Percentiles rank a stretch among this genome's conserved stretches.
Evolutionary conservation across 2,888 invertebrate genomes (phyloP).

Genomic region (Scaptomyza reducta): DNA sequence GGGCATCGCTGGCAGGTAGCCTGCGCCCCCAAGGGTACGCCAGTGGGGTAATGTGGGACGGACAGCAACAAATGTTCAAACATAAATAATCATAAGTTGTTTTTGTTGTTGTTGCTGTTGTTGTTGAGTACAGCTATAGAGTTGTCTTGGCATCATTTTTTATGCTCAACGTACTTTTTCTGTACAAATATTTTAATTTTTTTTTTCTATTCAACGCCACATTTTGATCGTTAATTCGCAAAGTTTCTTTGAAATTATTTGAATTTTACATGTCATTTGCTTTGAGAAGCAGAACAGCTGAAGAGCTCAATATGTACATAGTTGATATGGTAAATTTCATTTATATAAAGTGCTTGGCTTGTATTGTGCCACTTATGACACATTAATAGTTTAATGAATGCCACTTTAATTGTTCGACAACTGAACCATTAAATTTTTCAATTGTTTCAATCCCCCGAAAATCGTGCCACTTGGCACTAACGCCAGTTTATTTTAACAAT

Average conservation of each 20-base stretch:
- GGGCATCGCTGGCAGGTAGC: slow-evolving; percentile 63
- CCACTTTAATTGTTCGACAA: slow-evolving; percentile 47
- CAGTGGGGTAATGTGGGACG: background rate
- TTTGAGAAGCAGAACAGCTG: slow-evolving; percentile 58
- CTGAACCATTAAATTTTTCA: slow-evolving; percentile 32
- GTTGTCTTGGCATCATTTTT: slow-evolving; percentile 65
- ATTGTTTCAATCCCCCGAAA: slow-evolving; percentile 35
- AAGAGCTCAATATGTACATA: slow-evolving; percentile 12
- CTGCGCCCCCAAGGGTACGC: slow-evolving; percentile 3
- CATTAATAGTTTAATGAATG: slow-evolving; percentile 32
- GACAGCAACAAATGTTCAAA: slow-evolving; percentile 77
- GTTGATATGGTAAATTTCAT: background rate
- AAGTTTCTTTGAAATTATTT: slow-evolving; percentile 55
- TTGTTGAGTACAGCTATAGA: slow-evolving; percentile 42
- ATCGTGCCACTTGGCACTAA: slow-evolving; percentile 51
- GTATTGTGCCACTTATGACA: slow-evolving; percentile 1
- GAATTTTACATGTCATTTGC: slow-evolving; percentile 64
- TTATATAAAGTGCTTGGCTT: background rate
- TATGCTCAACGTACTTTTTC: slow-evolving; percentile 41
- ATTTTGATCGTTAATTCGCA: slow-evolving; percentile 67
- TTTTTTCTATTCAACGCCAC: slow-evolving; percentile 43
- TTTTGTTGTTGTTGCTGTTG: slow-evolving; percentile 20
- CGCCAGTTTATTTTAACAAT: slow-evolving; percentile 25
- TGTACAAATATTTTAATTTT: slow-evolving; percentile 9
- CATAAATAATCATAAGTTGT: slow-evolving; percentile 69